Base-by-base conservation (phyloP, 2,888 invertebrate species). In the Epirrhoe alternata region DNA sequence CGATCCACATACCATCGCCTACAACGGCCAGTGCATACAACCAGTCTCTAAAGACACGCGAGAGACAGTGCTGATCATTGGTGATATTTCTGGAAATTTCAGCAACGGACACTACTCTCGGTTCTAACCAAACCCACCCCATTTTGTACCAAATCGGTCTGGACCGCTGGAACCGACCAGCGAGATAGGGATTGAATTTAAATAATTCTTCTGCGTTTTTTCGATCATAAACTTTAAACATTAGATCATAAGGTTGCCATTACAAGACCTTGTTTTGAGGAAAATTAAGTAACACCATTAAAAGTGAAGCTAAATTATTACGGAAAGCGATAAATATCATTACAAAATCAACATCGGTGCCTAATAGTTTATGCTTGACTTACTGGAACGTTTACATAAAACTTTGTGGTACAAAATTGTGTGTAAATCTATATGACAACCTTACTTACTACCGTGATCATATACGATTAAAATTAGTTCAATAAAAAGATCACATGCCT, bases 1-100 rank as follows among this genome's bases (percentile, higher is more conserved):
- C 92, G 92, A 92, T 93, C 93, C 93, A 92, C 91, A 92, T 86
- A 92, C 92, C 90, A 92, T 87, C 92, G 93, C 92, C 93, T 92
- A 92, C 89, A 89, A 86, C 89, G 89, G 89, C 88, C 85, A 86
- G 86, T 84, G 90, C 89, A 88, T 80, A 86, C 86, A 88, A 87
- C 87, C 84, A 89, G 87, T 87, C 86, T 84, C 88, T 80, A 83
- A 76, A 85, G 74, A 75, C 78, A 79, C 79, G 77, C 79, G 64
- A 91, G 85, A 81, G 87, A 84, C 88, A 86, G 88, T 92, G 90
- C 85, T 87, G 86, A 72, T 83, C 90, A 90, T 92, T 92, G 91
- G 83, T 90, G 89, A 90, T 79, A 89, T 87, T 90, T 87, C 84
- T 90, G 88, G 81, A 92, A 92, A 92, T 86, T 82, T 88, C 92